A percentile compares a stretch with the other conserved stretches of the same genome.
These are phyloP conservation scores for Nebria brevicollis DNA, from an alignment of 2,888 invertebrate genomes.

Conservation along the genomic window DNA sequence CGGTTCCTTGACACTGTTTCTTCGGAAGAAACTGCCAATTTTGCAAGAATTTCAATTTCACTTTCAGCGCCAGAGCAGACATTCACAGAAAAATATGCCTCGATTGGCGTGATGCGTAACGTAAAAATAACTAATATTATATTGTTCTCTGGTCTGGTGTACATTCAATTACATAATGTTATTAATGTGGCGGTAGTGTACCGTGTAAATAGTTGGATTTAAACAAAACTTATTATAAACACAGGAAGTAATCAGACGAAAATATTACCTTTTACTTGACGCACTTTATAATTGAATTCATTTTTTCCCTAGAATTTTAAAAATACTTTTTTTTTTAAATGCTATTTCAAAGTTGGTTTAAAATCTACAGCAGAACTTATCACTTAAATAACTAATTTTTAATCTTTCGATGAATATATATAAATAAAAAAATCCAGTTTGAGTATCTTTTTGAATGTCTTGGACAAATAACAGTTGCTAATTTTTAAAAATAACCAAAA, in stretches of 20 bases:
- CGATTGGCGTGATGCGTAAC: conserved; percentile 28
- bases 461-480: not conserved
- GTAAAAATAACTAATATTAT: conserved; percentile 33
- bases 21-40: conserved; percentile 37
- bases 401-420: not conserved
- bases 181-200: conserved; percentile 20
- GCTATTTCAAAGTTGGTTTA: too few relatives aligned
- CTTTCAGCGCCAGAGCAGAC: conserved; percentile 36
- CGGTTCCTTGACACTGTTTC: conserved; percentile 40
- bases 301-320: too few relatives aligned
- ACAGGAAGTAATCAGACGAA: not conserved
- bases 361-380: too few relatives aligned
- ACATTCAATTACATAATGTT: conserved; percentile 20
- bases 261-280: not conserved
- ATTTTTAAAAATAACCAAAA: not conserved
- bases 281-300: not conserved
- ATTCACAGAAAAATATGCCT: conserved; percentile 20
- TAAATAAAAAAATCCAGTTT: not conserved
- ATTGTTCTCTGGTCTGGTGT: not conserved
- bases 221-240: not conserved
- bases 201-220: not conserved
- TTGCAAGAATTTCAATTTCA: conserved; percentile 45
- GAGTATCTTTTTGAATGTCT: not conserved
- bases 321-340: too few relatives aligned
- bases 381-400: too few relatives aligned